phyloP scores from a whole-genome alignment of 2,113 vertebrate species.

The Marmota monax region DNA sequence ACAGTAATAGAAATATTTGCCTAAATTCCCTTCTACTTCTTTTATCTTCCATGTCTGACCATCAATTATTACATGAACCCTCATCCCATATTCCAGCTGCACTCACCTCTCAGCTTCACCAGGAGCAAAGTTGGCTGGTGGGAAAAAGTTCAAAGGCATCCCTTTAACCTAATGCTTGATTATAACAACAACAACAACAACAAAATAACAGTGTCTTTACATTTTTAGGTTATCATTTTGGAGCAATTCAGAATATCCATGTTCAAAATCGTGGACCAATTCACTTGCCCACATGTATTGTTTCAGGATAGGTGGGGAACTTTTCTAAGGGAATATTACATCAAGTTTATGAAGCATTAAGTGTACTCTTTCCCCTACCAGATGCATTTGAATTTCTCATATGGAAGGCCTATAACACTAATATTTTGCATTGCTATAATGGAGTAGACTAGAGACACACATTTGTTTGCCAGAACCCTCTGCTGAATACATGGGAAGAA shows the following conservation, averaged over 20 bases:
- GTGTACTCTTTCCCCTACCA: neutral
- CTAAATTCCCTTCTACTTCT: neutral
- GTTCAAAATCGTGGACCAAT: neutral
- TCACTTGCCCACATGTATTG: neutral
- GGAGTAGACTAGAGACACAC: constrained; percentile 1
- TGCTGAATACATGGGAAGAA: constrained; percentile 10
- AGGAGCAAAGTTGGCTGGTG: neutral
- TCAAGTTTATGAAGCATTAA: neutral
- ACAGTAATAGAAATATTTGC: neutral
- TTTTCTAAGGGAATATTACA: neutral
- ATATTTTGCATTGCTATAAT: neutral
- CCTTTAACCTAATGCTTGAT: neutral
- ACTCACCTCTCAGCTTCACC: neutral
- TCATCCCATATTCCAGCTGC: neutral
- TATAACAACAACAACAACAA: neutral
- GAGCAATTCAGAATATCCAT: neutral
- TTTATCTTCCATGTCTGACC: neutral
- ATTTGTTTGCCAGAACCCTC: constrained; percentile 6
- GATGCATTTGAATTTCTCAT: neutral
- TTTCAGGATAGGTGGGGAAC: neutral
- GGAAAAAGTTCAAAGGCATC: neutral
- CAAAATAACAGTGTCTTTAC: neutral
- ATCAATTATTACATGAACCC: neutral
- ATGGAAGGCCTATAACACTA: neutral
- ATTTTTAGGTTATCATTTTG: constrained; percentile 24